Evolutionary conservation across 2,888 invertebrate species (phyloP).

Genomic region (Drosophila anomalata): DNA sequence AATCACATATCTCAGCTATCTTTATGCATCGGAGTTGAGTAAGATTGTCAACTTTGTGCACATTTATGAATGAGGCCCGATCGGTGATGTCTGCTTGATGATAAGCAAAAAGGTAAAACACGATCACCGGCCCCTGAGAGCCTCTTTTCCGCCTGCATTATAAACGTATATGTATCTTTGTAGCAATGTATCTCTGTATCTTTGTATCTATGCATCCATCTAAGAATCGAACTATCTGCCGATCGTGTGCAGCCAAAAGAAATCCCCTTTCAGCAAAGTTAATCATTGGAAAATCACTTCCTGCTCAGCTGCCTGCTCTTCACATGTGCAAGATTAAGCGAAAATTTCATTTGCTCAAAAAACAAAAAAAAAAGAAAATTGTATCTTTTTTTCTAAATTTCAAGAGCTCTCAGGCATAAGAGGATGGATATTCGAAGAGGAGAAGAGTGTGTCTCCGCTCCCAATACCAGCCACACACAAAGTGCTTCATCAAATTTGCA

Average conservation of each 20-base stretch:
- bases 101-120: slow-evolving; percentile 53
- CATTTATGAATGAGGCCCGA: slow-evolving; percentile 67
- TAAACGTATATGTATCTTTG: slow-evolving; percentile 5
- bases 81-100: slow-evolving; percentile 72
- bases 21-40: slow-evolving; percentile 74
- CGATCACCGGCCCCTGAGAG: slow-evolving; percentile 21
- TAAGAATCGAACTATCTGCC: slow-evolving; percentile 34
- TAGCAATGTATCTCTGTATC: slow-evolving; percentile 21
- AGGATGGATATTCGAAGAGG: slow-evolving; percentile 7
- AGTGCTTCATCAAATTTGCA: slow-evolving; percentile 70
- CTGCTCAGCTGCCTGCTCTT: slow-evolving; percentile 64
- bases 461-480: slow-evolving; percentile 53
- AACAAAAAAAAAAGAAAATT: slow-evolving; percentile 4
- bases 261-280: slow-evolving; percentile 74
- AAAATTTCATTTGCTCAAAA: slow-evolving; percentile 65
- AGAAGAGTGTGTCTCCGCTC: neutral
- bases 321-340: slow-evolving; percentile 61
- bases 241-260: slow-evolving; percentile 33
- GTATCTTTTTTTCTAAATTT: slow-evolving; percentile 34
- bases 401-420: slow-evolving; percentile 50
- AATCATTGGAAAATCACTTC: slow-evolving; percentile 83
- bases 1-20: slow-evolving; percentile 72
- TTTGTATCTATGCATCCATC: slow-evolving; percentile 47
- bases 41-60: slow-evolving; percentile 71
- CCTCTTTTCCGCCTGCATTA: slow-evolving; percentile 3